Evolutionary conservation across 2,113 vertebrate species (phyloP).

Genomic region (Panthera leo): DNA sequence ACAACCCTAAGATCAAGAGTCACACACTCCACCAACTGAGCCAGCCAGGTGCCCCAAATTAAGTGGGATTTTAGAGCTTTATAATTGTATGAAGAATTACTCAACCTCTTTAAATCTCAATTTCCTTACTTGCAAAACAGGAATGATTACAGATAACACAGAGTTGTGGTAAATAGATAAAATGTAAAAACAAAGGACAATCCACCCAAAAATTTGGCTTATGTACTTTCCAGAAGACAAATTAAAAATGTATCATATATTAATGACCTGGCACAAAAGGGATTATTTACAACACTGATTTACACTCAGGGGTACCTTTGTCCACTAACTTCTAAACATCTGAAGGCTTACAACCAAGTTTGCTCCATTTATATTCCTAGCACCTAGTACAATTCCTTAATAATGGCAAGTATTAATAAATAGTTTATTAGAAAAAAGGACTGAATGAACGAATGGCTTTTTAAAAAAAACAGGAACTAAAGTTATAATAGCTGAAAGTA

Average conservation of each 20-base stretch:
- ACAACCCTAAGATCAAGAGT: not conserved
- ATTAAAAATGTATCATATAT: not conserved
- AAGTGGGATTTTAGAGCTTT: not conserved
- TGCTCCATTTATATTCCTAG: not conserved
- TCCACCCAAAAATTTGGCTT: not conserved
- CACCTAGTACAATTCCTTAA: not conserved
- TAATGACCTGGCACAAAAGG: not conserved
- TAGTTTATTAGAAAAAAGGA: constrained; percentile 2
- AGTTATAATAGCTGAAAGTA: not conserved
- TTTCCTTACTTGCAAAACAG: not conserved
- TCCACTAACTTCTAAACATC: not conserved
- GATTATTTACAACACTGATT: not conserved
- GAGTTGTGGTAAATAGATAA: not conserved
- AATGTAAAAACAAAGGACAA: not conserved
- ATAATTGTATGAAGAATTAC: not conserved
- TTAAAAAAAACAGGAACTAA: not conserved
- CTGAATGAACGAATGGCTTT: not conserved
- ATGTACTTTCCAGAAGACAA: not conserved
- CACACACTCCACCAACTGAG: not conserved
- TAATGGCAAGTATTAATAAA: not conserved
- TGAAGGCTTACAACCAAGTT: not conserved
- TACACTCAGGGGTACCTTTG: not conserved
- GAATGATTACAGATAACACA: not conserved
- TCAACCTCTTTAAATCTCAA: not conserved
- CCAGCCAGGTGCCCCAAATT: not conserved